Evolutionary conservation across 2,113 vertebrate genomes (phyloP).

Genomic region (Stictonetta naevosa): DNA sequence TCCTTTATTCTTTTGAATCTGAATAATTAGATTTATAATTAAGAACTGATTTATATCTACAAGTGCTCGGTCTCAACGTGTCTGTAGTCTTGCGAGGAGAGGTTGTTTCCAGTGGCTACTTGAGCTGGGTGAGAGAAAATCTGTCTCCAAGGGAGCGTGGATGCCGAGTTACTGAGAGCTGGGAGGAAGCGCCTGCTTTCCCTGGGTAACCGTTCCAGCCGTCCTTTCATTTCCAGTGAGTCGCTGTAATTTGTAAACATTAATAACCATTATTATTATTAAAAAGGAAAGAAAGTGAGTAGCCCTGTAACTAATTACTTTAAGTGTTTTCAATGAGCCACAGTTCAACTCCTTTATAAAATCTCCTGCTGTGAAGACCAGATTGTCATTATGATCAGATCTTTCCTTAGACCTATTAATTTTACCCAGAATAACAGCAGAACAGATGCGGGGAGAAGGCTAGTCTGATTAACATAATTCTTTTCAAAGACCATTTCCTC

Average conservation of each 20-base stretch:
- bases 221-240: constrained; percentile 53
- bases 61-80: rapidly evolving
- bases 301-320: constrained; percentile 81
- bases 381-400: constrained; percentile 78
- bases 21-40: background rate
- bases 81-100: background rate
- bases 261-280: constrained; percentile 81
- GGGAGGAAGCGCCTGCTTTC: background rate
- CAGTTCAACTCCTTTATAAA: constrained; percentile 77
- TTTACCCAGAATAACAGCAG: constrained; percentile 77
- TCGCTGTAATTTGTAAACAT: constrained; percentile 78
- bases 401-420: constrained; percentile 80
- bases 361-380: constrained; percentile 75
- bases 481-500: constrained; percentile 68
- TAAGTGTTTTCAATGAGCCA: constrained; percentile 79
- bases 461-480: constrained; percentile 76
- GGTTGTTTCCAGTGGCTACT: rapidly evolving
- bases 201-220: background rate
- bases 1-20: background rate
- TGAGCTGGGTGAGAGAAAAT: background rate
- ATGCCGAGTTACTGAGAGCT: rapidly evolving
- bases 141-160: rapidly evolving
- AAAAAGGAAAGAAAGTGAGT: constrained; percentile 76
- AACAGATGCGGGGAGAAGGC: constrained; percentile 80
- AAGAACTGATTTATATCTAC: rapidly evolving